Evolutionary conservation across 2,797 vertebrate genomes (phyloP), one percentile per base, ranked within the genome.

Genomic region (Xerus rutilus): DNA sequence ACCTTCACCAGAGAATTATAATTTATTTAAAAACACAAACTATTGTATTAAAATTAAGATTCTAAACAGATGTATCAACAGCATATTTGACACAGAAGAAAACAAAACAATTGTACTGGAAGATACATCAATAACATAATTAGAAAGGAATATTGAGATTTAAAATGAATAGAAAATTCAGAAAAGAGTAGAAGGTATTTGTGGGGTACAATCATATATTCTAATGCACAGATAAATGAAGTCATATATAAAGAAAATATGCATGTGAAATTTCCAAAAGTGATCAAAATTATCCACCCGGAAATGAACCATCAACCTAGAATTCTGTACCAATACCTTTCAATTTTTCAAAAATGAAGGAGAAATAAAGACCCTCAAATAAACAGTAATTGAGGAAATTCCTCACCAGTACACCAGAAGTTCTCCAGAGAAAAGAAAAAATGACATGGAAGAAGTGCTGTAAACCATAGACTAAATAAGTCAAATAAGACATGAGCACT

Each of bases 11-110:
- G 74, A 93, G n/a, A 49, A 69, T 30, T 82, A 3, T 65, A 23
- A 77, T 65, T 89, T 57, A 89, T 43, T 84, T 67, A 28, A 91
- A 87, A 64, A 88, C 62, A 15, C 62, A 74, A 84, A n/a, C 67
- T 81, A 64, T 39, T 69, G 39, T 39, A 39, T 23, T 88, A 13
- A 89, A 88, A 86, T 62, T 49, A 57, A 91, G 35, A 81, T n/a
- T 47, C 20, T 88, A 74, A 73, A 67, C 28, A 17, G 2, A 7
- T 15, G 6, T 64, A 5, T 77, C 49, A 88, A 47, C 39, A 92
- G 18, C 35, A 52, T n/a, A 81, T 70, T 82, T 52, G 43, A 82
- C 35, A n/a, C 3, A 62, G 32, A 65, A 76, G 35, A 32, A 92
- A 59, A 84, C n/a, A 78, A 62, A 54, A 72, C 30, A 52, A 39